These are phyloP conservation scores for Plemyria rubiginata DNA, from an alignment of 2,888 invertebrate genomes.

Conservation along the genomic window DNA sequence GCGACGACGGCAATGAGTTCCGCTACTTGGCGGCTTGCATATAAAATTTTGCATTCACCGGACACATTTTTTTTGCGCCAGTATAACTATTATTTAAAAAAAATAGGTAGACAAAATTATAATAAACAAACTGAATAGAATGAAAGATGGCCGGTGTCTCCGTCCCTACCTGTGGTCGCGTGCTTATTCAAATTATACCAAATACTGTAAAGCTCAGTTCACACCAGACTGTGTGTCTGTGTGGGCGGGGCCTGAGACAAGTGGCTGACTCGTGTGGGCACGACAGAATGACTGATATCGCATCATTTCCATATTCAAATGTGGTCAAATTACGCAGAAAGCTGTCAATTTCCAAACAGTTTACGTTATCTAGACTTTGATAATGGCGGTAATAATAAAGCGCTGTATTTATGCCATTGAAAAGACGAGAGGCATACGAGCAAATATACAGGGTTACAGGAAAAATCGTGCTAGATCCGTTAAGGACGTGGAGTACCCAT, in stretches of 20 bases:
- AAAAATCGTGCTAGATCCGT: too few relatives aligned
- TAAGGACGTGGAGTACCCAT: too few relatives aligned
- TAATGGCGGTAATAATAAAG: conserved; percentile 4
- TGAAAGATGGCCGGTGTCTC: too few relatives aligned
- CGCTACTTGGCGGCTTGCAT: too few relatives aligned
- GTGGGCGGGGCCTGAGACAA: conserved; percentile 55
- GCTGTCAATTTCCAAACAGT: conserved; percentile 24
- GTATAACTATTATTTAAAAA: too few relatives aligned
- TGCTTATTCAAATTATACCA: conserved; percentile 33
- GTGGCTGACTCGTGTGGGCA: conserved; percentile 34
- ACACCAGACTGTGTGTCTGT: conserved; percentile 46
- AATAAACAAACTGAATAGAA: too few relatives aligned
- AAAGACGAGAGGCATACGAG: too few relatives aligned
- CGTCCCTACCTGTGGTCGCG: conserved; percentile 9
- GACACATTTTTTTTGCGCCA: too few relatives aligned
- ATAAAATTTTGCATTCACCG: too few relatives aligned
- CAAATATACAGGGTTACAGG: too few relatives aligned
- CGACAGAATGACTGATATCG: conserved; percentile 40
- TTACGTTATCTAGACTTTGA: conserved; percentile 5
- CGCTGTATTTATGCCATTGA: not conserved
- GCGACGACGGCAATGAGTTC: too few relatives aligned
- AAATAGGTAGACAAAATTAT: too few relatives aligned
- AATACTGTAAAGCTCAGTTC: conserved; percentile 36
- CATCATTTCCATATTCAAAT: conserved; percentile 38
- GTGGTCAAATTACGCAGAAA: conserved; percentile 28